Conservation (phyloP, 2,888 invertebrate species). For the Eulithis testata region DNA sequence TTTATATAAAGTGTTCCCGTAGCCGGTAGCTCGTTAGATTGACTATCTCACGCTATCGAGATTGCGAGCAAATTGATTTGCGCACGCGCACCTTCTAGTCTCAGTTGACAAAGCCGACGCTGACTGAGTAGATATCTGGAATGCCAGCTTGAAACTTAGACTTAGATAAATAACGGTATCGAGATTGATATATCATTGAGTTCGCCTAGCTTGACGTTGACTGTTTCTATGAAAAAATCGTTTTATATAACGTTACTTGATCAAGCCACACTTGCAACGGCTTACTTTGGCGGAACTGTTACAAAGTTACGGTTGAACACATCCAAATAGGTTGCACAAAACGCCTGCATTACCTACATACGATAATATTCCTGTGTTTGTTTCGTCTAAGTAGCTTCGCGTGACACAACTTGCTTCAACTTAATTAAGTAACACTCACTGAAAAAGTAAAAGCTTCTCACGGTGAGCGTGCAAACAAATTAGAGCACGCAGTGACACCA, state of each 20-base stretch:
- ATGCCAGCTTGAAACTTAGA: conserved; percentile 20
- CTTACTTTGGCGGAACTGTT: not conserved
- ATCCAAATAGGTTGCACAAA: not conserved
- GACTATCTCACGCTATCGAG: conserved; percentile 67
- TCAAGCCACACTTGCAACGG: conserved; percentile 12
- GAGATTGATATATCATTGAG: conserved; percentile 31
- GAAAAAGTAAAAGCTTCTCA: conserved; percentile 68
- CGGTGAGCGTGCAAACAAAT: conserved; percentile 66
- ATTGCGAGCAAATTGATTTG: conserved; percentile 73
- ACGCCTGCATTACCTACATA: not conserved
- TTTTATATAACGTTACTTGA: conserved; percentile 12
- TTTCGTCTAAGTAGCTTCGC: conserved; percentile 13
- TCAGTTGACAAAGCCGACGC: conserved; percentile 63
- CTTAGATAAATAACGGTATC: conserved; percentile 13
- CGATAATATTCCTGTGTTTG: conserved; percentile 4
- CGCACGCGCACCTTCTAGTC: conserved; percentile 66
- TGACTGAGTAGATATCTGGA: conserved; percentile 55
- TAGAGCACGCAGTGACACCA: conserved; percentile 74
- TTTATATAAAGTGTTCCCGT: conserved; percentile 45
- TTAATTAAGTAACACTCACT: conserved; percentile 60
- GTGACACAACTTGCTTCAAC: conserved; percentile 43
- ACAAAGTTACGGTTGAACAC: not conserved
- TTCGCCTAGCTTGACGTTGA: conserved; percentile 20
- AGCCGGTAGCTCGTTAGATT: conserved; percentile 65
- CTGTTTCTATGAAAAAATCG: conserved; percentile 20